These are phyloP conservation scores for Embiotoca jacksoni DNA, from an alignment of 2,113 vertebrate species.

Conservation along the genomic window DNA sequence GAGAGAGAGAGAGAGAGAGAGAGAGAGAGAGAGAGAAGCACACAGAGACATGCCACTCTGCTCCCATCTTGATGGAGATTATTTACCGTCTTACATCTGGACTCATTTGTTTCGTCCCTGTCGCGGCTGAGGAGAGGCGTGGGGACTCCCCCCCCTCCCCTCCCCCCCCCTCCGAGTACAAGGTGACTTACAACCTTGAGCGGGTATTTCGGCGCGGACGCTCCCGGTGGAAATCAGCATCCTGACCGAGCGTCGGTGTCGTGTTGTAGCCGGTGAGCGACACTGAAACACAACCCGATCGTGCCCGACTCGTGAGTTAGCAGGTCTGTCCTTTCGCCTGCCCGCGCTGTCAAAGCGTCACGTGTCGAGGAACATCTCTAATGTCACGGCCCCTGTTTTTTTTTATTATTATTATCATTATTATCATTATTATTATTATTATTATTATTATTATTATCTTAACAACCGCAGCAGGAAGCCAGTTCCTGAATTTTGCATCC, in stretches of 20 bases:
- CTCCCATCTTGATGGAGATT: constrained; percentile 36
- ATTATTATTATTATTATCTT: too few relatives aligned
- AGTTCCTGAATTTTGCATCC: background rate
- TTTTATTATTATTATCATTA: too few relatives aligned
- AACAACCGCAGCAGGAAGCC: background rate
- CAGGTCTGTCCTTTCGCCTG: background rate
- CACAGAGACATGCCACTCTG: constrained; percentile 15
- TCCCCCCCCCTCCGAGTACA: constrained; percentile 15
- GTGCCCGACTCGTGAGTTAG: constrained; percentile 9
- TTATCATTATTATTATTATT: too few relatives aligned
- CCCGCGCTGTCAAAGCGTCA: background rate
- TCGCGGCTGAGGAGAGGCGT: constrained; percentile 28
- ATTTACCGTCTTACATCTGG: constrained; percentile 60
- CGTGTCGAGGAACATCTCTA: background rate
- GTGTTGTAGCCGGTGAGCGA: constrained; percentile 13
- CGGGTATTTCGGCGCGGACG: constrained; percentile 40
- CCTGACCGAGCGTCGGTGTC: constrained; percentile 19
- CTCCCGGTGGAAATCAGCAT: constrained; percentile 55
- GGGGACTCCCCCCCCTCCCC: background rate
- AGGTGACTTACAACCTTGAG: constrained; percentile 49
- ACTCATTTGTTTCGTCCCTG: constrained; percentile 59
- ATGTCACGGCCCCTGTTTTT: too few relatives aligned
- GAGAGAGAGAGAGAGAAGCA: background rate
- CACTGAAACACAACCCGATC: constrained; percentile 25
- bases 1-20: background rate